Conservation (phyloP, 2,113 vertebrate species). For the Xiphophorus hellerii region DNA sequence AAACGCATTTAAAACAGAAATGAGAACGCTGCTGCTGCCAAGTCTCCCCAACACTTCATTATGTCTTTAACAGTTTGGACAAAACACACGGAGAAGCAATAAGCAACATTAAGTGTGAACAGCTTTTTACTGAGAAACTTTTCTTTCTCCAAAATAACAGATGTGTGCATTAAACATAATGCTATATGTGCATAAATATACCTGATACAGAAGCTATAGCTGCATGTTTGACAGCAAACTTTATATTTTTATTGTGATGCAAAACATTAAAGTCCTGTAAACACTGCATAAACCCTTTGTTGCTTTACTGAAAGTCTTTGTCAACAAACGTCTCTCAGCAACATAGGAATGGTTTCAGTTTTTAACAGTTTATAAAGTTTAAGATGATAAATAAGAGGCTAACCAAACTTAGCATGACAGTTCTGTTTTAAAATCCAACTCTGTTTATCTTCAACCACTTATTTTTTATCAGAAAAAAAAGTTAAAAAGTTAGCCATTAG, state of each 20-base stretch:
- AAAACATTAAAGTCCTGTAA: slow-evolving; percentile 35
- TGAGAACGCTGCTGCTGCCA: slow-evolving; percentile 42
- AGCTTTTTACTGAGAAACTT: slow-evolving; percentile 45
- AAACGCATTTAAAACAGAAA: slow-evolving; percentile 27
- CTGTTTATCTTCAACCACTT: not conserved
- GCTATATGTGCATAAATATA: slow-evolving; percentile 35
- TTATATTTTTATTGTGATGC: slow-evolving; percentile 12
- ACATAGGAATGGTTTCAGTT: not conserved
- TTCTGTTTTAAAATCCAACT: not conserved
- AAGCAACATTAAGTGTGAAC: slow-evolving; percentile 55
- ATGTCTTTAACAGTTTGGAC: slow-evolving; percentile 59
- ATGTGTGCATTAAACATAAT: slow-evolving; percentile 37
- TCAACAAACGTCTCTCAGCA: too few species aligned
- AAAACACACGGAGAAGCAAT: slow-evolving; percentile 68
- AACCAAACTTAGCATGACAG: not conserved
- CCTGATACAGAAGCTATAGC: slow-evolving; percentile 7
- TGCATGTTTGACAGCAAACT: slow-evolving; percentile 17
- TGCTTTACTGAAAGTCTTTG: too few species aligned
- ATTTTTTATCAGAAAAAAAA: too few species aligned
- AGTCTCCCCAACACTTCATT: slow-evolving; percentile 61
- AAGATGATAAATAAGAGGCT: not conserved
- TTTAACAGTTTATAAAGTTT: not conserved
- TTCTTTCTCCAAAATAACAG: slow-evolving; percentile 11
- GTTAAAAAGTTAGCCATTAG: too few species aligned
- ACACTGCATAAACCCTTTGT: not conserved